A percentile compares a stretch with the other conserved stretches of the same genome.
Evolutionary conservation across 2,797 vertebrate species (phyloP).

Genomic region (Apodemus agrarius): DNA sequence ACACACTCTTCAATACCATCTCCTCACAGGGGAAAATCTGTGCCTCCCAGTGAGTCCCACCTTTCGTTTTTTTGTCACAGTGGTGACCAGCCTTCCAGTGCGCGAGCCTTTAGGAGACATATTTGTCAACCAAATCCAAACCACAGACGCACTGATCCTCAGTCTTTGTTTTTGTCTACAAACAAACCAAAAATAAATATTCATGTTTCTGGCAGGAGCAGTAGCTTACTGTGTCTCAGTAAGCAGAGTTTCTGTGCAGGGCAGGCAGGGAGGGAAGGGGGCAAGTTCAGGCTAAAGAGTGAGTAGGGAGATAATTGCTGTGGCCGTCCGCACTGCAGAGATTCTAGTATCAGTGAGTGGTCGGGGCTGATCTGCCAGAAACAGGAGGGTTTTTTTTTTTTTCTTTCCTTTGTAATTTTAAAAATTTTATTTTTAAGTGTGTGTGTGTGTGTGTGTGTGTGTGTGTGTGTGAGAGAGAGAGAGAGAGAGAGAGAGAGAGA

Average conservation of each 20-base stretch:
- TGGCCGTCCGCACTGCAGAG: neutral
- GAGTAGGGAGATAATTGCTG: neutral
- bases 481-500: too few relatives aligned
- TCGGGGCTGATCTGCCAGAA: neutral
- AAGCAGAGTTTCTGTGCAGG: neutral
- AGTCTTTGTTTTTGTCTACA: constrained; percentile 46
- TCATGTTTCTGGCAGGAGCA: neutral
- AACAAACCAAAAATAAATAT: constrained; percentile 60
- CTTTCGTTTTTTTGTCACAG: neutral
- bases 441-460: neutral
- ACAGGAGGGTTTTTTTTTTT: neutral
- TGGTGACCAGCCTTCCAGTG: neutral
- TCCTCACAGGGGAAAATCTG: neutral
- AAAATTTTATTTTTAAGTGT: neutral
- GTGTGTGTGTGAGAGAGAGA: too few relatives aligned
- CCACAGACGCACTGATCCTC: neutral
- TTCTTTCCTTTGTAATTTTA: neutral
- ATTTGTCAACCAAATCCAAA: neutral
- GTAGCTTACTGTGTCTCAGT: neutral
- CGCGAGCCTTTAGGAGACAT: neutral
- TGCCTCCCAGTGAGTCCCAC: too few relatives aligned
- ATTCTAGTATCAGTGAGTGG: neutral
- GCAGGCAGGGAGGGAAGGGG: too few relatives aligned
- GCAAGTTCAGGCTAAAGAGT: neutral
- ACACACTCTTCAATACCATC: neutral